A percentile compares a stretch with the other conserved stretches of the same genome.
phyloP scores from a whole-genome alignment of 1,140 invertebrate genomes.

The Saccostrea glomerata region DNA sequence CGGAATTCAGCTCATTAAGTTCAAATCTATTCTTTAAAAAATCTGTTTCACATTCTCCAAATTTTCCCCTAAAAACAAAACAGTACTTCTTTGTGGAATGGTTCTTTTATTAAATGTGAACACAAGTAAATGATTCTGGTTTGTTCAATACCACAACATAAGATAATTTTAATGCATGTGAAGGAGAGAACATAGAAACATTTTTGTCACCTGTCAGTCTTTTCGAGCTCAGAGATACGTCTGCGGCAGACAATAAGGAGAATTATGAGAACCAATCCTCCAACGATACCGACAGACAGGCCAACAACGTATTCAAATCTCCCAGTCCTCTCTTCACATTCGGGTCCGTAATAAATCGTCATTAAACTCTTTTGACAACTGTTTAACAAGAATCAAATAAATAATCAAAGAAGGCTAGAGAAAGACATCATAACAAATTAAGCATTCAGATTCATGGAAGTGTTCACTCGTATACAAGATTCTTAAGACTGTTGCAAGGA shows the following conservation, averaged over 20 bases:
- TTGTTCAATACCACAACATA: too few relatives aligned
- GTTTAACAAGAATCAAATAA: neutral
- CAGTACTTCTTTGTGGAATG: neutral
- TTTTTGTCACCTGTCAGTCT: neutral
- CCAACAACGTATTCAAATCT: neutral
- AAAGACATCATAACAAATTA: too few relatives aligned
- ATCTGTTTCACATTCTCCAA: neutral
- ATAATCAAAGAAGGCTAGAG: too few relatives aligned
- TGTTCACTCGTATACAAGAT: too few relatives aligned
- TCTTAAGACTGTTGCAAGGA: too few relatives aligned
- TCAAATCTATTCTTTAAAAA: neutral
- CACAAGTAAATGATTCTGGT: too few relatives aligned
- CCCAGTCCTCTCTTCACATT: neutral
- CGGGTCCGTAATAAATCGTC: neutral
- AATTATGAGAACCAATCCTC: neutral
- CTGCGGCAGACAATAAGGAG: neutral
- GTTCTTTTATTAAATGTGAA: too few relatives aligned
- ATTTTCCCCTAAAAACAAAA: neutral
- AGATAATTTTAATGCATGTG: too few relatives aligned
- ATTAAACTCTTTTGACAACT: neutral
- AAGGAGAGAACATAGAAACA: too few relatives aligned
- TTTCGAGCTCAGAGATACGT: neutral
- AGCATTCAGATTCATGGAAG: too few relatives aligned
- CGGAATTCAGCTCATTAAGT: neutral
- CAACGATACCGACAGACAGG: slow-evolving; percentile 4